Evolutionary conservation across 2,113 vertebrate genomes (phyloP), one percentile per base, ranked within the genome.

Genomic region (Naja naja): DNA sequence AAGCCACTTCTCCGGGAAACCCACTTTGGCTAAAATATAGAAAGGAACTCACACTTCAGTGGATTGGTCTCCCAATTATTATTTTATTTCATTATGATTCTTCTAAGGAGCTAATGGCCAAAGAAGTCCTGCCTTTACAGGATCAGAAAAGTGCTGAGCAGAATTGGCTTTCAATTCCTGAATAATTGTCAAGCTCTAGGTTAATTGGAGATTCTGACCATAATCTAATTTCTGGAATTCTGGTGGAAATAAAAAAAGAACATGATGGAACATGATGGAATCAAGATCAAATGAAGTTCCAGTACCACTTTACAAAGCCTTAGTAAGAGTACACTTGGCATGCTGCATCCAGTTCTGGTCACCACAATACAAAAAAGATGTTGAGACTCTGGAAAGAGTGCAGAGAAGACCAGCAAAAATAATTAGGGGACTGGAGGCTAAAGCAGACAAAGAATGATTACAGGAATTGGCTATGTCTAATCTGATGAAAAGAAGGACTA

Each of bases 1-100:
- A 95, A 96, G 96, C 96, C 49, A 95, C 96, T 96, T 95, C 97
- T 97, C 94, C 95, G 94, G 96, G 93, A 97, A 97, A 94, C 92
- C 93, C 3, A 96, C 96, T 81, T 39, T 43, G 22, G 92, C 95
- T 96, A 95, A 97, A 96, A 94, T 60, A 94, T 94, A 94, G 96
- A 95, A 45, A 93, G 93, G 94, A 95, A 94, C 0, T 2, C 96
- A 64, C 91, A 94, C 90, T 64, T 91, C 94, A 64, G 85, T 90
- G 20, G 90, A 91, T 18, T 11, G 60, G 96, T 97, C 97, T 97
- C 96, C 94, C 95, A 81, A 22, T 22, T 22, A 22, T 81, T 81
- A 81, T 39, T 43, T 43, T 81, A 81, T 81, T 81, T 39, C 74
- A 43, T 81, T 22, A 18, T 81, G 74, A 81, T 81, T 81, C 34